Evolutionary conservation across 2,797 vertebrate genomes (phyloP).

Genomic region (Chaetodon trifasciatus): DNA sequence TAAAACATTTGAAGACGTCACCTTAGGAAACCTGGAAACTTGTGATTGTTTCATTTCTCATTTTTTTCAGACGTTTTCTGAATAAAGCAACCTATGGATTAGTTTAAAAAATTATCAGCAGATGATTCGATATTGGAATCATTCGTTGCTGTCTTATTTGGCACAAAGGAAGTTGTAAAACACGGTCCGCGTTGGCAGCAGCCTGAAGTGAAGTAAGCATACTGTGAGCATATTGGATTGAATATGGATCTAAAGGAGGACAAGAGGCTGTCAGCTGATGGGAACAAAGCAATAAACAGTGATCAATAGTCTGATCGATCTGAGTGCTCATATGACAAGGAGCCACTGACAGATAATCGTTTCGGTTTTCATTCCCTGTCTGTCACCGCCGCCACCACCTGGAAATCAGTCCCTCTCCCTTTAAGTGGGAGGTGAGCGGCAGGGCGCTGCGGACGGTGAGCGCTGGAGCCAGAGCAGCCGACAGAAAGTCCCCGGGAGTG

Average conservation of each 20-base stretch:
- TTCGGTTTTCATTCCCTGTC: neutral
- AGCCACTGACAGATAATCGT: constrained; percentile 26
- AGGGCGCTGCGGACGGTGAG: constrained; percentile 70
- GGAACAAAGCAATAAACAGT: constrained; percentile 6
- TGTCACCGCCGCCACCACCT: constrained; percentile 47
- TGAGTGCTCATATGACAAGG: constrained; percentile 17
- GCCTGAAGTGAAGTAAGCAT: neutral
- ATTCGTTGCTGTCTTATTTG: neutral
- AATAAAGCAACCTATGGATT: neutral
- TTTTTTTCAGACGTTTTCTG: neutral
- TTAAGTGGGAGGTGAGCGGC: constrained; percentile 89
- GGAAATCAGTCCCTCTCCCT: constrained; percentile 83
- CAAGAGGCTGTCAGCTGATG: neutral
- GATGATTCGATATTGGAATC: neutral
- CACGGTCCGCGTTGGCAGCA: neutral
- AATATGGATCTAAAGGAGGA: neutral
- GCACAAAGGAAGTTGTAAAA: neutral
- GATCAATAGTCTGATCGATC: constrained; percentile 21
- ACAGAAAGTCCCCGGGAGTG: constrained; percentile 79
- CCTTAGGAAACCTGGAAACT: neutral
- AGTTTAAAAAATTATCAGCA: neutral
- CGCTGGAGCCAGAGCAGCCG: constrained; percentile 63
- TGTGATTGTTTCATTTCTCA: neutral
- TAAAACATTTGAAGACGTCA: neutral
- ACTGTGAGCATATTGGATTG: neutral